phyloP scores from a whole-genome alignment of 1,140 invertebrate species.

The Monomorium pharaonis region DNA sequence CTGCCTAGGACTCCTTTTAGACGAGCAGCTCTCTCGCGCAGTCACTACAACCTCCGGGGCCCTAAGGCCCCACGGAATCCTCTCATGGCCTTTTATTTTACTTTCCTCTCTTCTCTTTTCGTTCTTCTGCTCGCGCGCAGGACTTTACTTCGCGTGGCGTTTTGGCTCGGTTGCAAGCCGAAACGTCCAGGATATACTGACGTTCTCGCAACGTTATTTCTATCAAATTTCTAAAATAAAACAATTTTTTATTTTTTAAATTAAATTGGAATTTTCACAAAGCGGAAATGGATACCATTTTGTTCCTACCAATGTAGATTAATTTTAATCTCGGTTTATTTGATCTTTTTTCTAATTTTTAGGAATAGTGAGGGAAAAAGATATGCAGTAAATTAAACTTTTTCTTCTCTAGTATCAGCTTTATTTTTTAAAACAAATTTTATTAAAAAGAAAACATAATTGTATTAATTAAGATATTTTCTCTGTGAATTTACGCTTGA shows the following conservation, averaged over 20 bases:
- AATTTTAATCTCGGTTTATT: no score
- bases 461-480: not conserved
- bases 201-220: not conserved
- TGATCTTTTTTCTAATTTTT: no score
- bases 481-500: not conserved
- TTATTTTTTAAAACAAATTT: not conserved
- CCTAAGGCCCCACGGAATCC: conserved; percentile 47
- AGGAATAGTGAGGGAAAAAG: no score
- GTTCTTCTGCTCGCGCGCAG: conserved; percentile 61
- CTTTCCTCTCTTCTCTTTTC: not conserved
- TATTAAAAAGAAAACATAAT: not conserved
- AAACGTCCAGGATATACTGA: not conserved
- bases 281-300: not conserved
- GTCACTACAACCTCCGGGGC: conserved; percentile 77
- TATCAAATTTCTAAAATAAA: not conserved
- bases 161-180: conserved; percentile 17
- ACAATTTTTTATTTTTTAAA: not conserved
- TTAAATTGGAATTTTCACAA: not conserved
- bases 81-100: conserved; percentile 32
- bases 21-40: conserved; percentile 75
- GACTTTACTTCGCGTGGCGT: conserved; percentile 65
- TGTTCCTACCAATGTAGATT: no score
- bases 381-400: no score
- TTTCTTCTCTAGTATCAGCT: not conserved
- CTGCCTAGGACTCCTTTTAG: conserved; percentile 82